Conservation (phyloP, 2,113 vertebrate genomes). For the Prunella himalayana region DNA sequence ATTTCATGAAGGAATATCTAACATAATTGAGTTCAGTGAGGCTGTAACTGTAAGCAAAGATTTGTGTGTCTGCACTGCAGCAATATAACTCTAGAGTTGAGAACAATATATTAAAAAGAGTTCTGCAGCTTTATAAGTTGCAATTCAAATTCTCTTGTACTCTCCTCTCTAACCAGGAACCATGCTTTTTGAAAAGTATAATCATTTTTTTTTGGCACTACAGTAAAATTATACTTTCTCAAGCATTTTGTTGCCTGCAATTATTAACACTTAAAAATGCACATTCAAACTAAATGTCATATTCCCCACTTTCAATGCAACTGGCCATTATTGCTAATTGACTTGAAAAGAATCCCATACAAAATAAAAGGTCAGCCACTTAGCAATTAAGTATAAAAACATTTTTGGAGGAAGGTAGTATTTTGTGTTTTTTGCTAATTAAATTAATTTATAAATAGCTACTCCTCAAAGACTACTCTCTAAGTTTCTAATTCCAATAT, state of each 20-base stretch:
- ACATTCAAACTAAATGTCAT: background rate
- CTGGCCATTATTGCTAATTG: background rate
- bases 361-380: background rate
- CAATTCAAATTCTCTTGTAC: background rate
- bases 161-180: background rate
- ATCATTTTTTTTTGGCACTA: background rate
- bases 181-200: background rate
- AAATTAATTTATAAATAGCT: background rate
- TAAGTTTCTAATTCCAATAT: background rate
- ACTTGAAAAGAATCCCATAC: background rate
- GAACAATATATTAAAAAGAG: background rate
- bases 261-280: background rate
- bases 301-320: background rate
- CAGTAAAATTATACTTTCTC: background rate
- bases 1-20: background rate
- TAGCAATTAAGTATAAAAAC: background rate
- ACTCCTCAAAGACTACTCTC: background rate
- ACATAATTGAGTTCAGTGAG: background rate
- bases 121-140: background rate
- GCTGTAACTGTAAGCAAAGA: background rate
- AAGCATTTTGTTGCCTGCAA: background rate
- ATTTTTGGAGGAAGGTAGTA: background rate
- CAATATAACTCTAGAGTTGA: background rate
- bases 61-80: background rate
- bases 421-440: background rate